A percentile compares a stretch with the other conserved stretches of the same genome.
phyloP scores from a whole-genome alignment of 2,797 vertebrate species.

The Poeciliopsis turneri region DNA sequence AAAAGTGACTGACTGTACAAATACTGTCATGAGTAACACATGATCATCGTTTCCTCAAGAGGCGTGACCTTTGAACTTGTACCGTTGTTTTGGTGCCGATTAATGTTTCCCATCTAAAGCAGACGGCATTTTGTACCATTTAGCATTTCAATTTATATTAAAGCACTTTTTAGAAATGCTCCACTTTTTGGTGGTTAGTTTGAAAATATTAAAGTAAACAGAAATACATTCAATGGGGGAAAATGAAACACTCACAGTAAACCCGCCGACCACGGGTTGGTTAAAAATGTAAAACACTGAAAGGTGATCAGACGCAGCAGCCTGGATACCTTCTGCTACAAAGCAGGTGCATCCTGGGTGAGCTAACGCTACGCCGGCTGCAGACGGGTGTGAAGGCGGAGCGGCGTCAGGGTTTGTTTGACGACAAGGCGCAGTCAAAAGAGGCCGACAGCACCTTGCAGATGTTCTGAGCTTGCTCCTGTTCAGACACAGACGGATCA shows the following conservation, averaged over 20 bases:
- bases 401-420: constrained; percentile 87
- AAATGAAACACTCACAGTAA: constrained; percentile 33
- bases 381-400: not conserved
- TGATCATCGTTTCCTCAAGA: not conserved
- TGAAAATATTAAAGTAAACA: not conserved
- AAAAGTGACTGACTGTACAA: constrained; percentile 48
- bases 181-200: not conserved
- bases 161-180: not conserved
- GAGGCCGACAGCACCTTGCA: constrained; percentile 94
- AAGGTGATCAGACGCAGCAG: not conserved
- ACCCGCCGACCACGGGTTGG: not conserved
- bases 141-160: constrained; percentile 39
- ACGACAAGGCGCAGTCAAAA: constrained; percentile 90
- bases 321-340: not conserved
- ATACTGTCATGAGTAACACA: constrained; percentile 24
- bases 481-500: constrained; percentile 15
- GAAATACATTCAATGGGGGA: not conserved
- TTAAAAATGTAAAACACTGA: not conserved
- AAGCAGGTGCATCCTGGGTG: not conserved
- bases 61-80: constrained; percentile 6
- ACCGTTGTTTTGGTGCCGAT: constrained; percentile 14
- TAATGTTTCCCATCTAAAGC: constrained; percentile 9
- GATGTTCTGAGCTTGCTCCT: constrained; percentile 98
- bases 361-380: not conserved
- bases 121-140: constrained; percentile 19